These are phyloP conservation scores for Drosophila ezoana DNA, from an alignment of 2,888 invertebrate genomes.

Conservation along the genomic window DNA sequence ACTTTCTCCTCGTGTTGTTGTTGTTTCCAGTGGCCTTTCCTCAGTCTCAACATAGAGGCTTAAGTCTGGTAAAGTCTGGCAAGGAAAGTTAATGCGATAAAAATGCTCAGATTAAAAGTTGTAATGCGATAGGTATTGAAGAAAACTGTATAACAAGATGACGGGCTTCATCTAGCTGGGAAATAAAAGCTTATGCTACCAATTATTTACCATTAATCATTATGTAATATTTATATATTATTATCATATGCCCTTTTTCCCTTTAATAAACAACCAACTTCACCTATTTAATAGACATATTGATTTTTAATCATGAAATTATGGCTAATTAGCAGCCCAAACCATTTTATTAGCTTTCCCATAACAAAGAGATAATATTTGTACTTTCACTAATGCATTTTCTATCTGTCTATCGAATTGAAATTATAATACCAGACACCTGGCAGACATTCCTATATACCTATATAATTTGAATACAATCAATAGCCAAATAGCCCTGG, in stretches of 20 bases:
- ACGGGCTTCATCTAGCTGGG: too few species aligned
- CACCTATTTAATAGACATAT: neutral
- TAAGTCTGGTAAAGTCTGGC: slow-evolving; percentile 19
- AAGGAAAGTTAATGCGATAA: slow-evolving; percentile 4
- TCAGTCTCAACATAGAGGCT: slow-evolving; percentile 22
- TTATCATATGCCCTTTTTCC: neutral
- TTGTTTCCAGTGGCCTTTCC: slow-evolving; percentile 7
- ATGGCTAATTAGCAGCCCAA: slow-evolving; percentile 14
- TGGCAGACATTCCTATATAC: neutral
- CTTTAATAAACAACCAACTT: neutral
- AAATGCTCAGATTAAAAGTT: neutral
- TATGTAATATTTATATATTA: too few species aligned
- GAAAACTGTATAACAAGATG: too few species aligned
- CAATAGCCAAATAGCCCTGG: neutral
- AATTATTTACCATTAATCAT: too few species aligned
- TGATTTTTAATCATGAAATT: neutral
- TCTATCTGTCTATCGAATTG: slow-evolving; percentile 5
- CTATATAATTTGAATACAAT: neutral
- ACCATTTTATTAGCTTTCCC: neutral
- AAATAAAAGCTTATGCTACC: too few species aligned
- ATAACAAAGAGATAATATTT: neutral
- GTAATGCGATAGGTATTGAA: neutral
- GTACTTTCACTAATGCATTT: slow-evolving; percentile 9
- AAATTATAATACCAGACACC: neutral
- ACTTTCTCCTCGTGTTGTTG: slow-evolving; percentile 1